Conservation (phyloP, 1,140 invertebrate species). For the Drosophila punjabiensis region DNA sequence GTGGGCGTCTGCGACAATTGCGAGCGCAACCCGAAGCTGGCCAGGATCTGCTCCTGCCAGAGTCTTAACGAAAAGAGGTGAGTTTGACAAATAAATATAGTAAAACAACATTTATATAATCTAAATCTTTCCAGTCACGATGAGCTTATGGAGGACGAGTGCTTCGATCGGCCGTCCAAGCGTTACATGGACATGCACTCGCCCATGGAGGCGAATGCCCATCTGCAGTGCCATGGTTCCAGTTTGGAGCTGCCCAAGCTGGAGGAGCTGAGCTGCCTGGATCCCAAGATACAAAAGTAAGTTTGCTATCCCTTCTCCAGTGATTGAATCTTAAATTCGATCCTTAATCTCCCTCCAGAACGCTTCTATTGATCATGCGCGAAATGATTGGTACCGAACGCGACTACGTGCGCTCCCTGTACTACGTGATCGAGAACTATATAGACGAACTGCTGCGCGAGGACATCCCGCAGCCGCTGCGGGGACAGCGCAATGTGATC, state of each 20-base stretch:
- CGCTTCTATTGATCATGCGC: slow-evolving; percentile 92
- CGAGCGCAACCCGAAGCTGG: slow-evolving; percentile 80
- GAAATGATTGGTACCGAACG: slow-evolving; percentile 95
- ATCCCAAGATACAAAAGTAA: slow-evolving; percentile 88
- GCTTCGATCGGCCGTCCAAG: slow-evolving; percentile 75
- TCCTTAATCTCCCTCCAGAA: slow-evolving; percentile 86
- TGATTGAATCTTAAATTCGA: not conserved
- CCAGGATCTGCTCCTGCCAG: slow-evolving; percentile 82
- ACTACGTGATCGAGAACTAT: slow-evolving; percentile 95
- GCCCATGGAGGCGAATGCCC: slow-evolving; percentile 89
- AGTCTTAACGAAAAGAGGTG: slow-evolving; percentile 84
- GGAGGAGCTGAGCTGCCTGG: slow-evolving; percentile 86
- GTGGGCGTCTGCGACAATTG: slow-evolving; percentile 83
- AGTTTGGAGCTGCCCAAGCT: slow-evolving; percentile 86
- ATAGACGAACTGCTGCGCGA: slow-evolving; percentile 93
- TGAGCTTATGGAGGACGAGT: slow-evolving; percentile 83
- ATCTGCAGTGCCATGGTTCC: slow-evolving; percentile 87
- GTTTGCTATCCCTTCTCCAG: slow-evolving; percentile 1
- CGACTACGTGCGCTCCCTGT: slow-evolving; percentile 93
- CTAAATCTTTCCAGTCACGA: slow-evolving; percentile 57
- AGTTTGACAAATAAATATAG: not conserved
- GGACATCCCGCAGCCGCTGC: slow-evolving; percentile 92
- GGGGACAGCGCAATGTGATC: slow-evolving; percentile 92
- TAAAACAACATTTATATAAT: not conserved
- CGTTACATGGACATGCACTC: slow-evolving; percentile 85